These are phyloP conservation scores for Toxostoma redivivum DNA, from an alignment of 2,113 vertebrate genomes.

Conservation along the genomic window DNA sequence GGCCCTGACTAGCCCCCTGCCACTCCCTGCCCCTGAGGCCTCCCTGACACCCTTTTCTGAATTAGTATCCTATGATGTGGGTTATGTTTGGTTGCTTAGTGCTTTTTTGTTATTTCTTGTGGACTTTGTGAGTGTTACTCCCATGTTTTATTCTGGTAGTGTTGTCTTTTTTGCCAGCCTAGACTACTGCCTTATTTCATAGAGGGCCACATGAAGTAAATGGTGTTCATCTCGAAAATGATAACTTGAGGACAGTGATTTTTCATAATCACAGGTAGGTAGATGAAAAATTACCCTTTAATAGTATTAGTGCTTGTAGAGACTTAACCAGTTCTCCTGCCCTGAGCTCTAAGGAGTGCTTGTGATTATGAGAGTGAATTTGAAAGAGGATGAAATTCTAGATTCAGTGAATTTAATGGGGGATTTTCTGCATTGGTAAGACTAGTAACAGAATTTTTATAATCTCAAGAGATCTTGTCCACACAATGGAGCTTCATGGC, in stretches of 20 bases:
- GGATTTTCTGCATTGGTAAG: background rate
- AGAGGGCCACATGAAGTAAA: background rate
- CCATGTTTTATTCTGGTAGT: background rate
- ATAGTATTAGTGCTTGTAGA: background rate
- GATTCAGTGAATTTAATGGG: background rate
- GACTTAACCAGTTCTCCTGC: background rate
- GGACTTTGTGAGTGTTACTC: background rate
- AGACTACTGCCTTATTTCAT: background rate
- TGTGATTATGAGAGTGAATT: background rate
- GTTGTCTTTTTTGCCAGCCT: background rate
- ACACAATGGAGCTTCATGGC: background rate
- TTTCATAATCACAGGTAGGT: background rate
- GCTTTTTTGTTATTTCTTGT: background rate
- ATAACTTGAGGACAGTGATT: background rate
- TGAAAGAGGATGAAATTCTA: background rate
- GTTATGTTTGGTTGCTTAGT: background rate
- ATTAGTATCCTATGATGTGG: background rate
- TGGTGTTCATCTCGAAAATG: background rate
- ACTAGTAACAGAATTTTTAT: background rate
- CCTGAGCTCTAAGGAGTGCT: background rate
- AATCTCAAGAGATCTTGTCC: background rate
- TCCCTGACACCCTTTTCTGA: background rate
- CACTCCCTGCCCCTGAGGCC: background rate
- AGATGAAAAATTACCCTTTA: background rate
- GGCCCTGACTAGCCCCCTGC: background rate